phyloP scores from a whole-genome alignment of 2,797 vertebrate genomes.

The Muscicapa striata region DNA sequence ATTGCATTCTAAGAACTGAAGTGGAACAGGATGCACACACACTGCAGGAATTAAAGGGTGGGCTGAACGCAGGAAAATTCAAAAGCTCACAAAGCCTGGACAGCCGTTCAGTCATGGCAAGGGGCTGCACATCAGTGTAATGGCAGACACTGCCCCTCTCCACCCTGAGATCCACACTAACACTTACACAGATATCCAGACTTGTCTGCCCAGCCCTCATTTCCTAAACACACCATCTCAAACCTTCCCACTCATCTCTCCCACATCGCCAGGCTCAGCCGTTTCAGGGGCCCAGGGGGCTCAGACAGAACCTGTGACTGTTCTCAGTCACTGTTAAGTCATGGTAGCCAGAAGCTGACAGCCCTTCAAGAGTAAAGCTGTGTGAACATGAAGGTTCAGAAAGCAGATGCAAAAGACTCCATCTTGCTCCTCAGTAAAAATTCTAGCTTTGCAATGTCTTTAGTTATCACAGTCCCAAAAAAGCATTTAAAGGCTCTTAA shows the following conservation, averaged over 20 bases:
- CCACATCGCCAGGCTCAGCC: not conserved
- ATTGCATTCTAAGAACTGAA: not conserved
- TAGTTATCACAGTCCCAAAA: not conserved
- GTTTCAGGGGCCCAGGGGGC: not conserved
- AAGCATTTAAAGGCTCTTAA: not conserved
- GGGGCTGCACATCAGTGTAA: not conserved
- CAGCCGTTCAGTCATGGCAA: not conserved
- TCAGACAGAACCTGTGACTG: not conserved
- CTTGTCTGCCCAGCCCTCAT: not conserved
- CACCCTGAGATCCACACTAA: accelerated
- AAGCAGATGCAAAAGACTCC: not conserved
- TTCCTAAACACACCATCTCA: not conserved
- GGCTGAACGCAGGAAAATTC: not conserved
- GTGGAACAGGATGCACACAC: not conserved
- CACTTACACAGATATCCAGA: not conserved
- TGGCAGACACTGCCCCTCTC: accelerated
- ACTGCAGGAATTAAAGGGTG: not conserved
- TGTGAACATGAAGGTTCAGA: not conserved
- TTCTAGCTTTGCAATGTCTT: not conserved
- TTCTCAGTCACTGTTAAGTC: not conserved
- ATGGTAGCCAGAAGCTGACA: not conserved
- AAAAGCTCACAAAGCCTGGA: not conserved
- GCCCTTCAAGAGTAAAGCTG: not conserved
- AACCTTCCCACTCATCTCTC: not conserved
- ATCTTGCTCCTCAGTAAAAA: not conserved